phyloP scores from a whole-genome alignment of 2,797 vertebrate genomes.

The Sternarchorhynchus goeldii region DNA sequence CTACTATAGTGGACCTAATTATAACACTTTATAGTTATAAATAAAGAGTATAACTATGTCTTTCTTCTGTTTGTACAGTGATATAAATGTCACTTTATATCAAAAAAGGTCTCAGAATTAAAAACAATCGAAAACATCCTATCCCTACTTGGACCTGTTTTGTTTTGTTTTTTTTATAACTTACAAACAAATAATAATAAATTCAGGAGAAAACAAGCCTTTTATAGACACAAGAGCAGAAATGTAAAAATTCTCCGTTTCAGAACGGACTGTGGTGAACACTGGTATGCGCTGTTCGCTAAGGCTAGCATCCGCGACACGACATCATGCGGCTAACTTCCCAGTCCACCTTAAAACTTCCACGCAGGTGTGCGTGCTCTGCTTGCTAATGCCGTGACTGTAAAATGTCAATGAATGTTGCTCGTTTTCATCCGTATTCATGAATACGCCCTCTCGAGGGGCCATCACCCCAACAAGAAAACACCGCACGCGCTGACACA shows the following conservation, averaged over 20 bases:
- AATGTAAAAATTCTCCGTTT: neutral
- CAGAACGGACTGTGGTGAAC: neutral
- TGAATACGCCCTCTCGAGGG: constrained; percentile 55
- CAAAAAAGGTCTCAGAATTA: no score
- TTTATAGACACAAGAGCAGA: neutral
- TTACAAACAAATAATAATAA: no score
- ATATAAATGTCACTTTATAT: no score
- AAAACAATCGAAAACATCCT: no score
- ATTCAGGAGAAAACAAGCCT: neutral
- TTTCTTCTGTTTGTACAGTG: no score
- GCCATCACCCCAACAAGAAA: constrained; percentile 35
- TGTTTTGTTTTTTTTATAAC: no score
- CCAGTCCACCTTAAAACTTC: constrained; percentile 54
- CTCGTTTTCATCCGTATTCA: constrained; percentile 55
- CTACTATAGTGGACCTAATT: no score
- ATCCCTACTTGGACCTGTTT: no score
- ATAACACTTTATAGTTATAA: no score
- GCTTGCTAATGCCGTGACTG: constrained; percentile 45
- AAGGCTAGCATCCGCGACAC: constrained; percentile 12
- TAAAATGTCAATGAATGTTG: constrained; percentile 59
- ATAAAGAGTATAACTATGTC: no score
- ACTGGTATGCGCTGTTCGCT: neutral
- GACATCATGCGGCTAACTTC: constrained; percentile 37
- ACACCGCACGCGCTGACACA: constrained; percentile 2
- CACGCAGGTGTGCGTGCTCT: constrained; percentile 56